Evolutionary conservation across 2,888 invertebrate species (phyloP).

Genomic region (Neoascia interrupta): DNA sequence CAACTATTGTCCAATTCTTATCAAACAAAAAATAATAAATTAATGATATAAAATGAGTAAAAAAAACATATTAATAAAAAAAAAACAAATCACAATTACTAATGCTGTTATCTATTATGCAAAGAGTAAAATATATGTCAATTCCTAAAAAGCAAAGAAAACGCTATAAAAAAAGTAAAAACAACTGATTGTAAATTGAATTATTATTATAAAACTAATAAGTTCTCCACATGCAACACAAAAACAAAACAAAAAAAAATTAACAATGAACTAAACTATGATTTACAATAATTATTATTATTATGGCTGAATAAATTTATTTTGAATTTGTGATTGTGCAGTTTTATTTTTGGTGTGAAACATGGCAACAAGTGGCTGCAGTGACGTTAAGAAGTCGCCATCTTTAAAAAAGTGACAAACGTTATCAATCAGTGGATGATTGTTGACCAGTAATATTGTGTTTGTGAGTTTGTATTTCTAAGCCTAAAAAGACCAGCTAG

Average conservation of each 20-base stretch:
- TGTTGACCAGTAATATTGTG: no score
- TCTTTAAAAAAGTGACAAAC: no score
- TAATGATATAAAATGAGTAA: slow-evolving; percentile 67
- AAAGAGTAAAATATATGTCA: slow-evolving; percentile 68
- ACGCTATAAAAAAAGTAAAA: slow-evolving; percentile 65
- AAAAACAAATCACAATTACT: slow-evolving; percentile 65
- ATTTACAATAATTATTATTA: slow-evolving; percentile 66
- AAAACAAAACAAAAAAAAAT: slow-evolving; percentile 41
- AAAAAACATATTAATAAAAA: slow-evolving; percentile 57
- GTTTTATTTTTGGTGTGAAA: background rate
- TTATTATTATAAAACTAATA: slow-evolving; percentile 54
- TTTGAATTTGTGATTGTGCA: slow-evolving; percentile 57
- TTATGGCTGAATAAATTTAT: slow-evolving; percentile 69
- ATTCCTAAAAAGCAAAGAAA: slow-evolving; percentile 67
- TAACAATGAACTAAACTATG: slow-evolving; percentile 58
- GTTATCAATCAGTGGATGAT: no score
- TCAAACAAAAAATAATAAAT: slow-evolving; percentile 42
- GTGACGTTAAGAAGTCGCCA: no score
- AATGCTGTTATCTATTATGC: slow-evolving; percentile 69
- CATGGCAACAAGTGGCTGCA: no score
- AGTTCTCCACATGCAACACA: slow-evolving; percentile 65
- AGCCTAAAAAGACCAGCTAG: no score
- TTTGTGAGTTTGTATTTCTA: no score
- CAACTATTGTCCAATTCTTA: slow-evolving; percentile 60
- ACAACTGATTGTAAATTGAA: slow-evolving; percentile 68